Conservation (phyloP, 2,888 invertebrate genomes). For the Micoletzkya japonica region DNA sequence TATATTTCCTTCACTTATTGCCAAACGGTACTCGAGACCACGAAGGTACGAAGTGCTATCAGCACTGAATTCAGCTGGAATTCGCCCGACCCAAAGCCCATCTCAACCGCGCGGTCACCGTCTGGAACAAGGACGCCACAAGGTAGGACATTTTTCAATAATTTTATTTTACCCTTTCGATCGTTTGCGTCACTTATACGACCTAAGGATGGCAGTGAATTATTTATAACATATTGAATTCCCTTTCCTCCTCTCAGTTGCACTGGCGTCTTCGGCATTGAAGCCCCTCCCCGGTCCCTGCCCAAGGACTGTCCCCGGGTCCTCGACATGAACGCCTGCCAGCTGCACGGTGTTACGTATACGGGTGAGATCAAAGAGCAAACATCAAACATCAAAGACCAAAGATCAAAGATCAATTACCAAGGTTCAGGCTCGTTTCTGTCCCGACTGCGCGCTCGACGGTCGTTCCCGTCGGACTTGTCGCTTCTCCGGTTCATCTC, state of each 20-base stretch:
- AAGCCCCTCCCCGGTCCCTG: constrained; percentile 3
- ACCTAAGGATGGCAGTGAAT: too few species aligned
- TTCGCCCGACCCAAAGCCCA: constrained; percentile 22
- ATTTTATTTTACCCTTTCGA: too few species aligned
- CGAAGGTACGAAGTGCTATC: not conserved
- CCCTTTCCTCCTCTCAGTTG: constrained; percentile 1
- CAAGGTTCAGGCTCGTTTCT: constrained; percentile 16
- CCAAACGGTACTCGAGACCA: too few species aligned
- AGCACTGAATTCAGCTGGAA: constrained; percentile 5
- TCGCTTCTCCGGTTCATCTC: constrained; percentile 22
- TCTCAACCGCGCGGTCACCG: constrained; percentile 6
- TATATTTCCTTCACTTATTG: too few species aligned
- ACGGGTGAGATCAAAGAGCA: constrained; percentile 9
- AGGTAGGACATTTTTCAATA: not conserved
- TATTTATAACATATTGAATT: not conserved
- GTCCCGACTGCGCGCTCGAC: constrained; percentile 17
- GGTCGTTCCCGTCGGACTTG: constrained; percentile 21
- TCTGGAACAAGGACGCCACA: constrained; percentile 7
- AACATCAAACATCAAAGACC: too few species aligned
- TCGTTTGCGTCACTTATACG: too few species aligned
- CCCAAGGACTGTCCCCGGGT: not conserved
- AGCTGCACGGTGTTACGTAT: constrained; percentile 14
- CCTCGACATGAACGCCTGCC: constrained; percentile 18
- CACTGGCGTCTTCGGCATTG: constrained; percentile 15
- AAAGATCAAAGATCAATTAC: too few species aligned